Conservation (phyloP, 2,113 vertebrate genomes). For the Melanocharis versteri region DNA sequence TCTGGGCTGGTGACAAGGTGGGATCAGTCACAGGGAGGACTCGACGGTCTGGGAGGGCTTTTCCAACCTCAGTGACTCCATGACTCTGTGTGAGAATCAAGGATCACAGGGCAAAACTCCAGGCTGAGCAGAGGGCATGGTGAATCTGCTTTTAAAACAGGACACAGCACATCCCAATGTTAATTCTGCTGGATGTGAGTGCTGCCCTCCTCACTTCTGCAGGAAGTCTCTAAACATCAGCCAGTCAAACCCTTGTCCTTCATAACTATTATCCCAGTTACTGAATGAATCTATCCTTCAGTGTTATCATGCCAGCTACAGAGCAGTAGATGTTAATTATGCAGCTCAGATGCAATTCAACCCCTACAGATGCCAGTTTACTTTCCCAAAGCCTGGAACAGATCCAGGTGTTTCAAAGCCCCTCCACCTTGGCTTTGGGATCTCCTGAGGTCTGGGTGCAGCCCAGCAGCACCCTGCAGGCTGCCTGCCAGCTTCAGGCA, state of each 20-base stretch:
- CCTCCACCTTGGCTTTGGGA: background rate
- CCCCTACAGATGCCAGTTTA: background rate
- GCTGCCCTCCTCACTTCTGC: background rate
- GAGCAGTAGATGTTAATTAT: background rate
- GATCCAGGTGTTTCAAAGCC: background rate
- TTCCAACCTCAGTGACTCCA: background rate
- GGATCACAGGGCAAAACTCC: background rate
- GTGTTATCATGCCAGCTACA: background rate
- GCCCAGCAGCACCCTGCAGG: background rate
- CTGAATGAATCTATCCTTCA: background rate
- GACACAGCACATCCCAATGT: background rate
- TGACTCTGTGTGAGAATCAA: accelerated
- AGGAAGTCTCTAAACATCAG: background rate
- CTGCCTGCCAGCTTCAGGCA: background rate
- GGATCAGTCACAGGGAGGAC: background rate
- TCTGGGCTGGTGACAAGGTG: background rate
- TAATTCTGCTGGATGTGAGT: background rate
- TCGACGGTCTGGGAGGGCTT: background rate
- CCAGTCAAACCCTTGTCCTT: background rate
- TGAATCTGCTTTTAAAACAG: background rate
- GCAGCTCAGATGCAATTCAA: background rate
- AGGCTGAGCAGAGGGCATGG: background rate
- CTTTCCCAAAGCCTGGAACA: background rate
- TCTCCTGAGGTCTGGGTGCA: background rate
- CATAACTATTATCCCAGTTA: background rate